Base-by-base conservation (phyloP, 1,140 invertebrate genomes). In the Bicyclus anynana region DNA sequence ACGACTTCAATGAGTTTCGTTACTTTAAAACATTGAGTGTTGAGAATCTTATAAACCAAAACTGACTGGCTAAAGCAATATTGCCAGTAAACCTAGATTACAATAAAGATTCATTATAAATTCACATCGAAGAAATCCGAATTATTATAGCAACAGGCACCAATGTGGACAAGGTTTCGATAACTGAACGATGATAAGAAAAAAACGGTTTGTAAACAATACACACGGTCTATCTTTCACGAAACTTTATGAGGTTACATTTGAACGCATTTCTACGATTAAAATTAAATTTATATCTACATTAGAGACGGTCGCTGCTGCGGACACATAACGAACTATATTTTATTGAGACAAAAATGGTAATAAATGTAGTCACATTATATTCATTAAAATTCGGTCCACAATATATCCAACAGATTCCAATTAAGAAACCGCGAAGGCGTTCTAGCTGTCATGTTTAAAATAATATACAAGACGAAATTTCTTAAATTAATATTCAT, bases 151-250 rank as follows among this genome's bases (percentile, higher is more conserved):
- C 78, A 80, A 82, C 77, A 79, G 74, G 56, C 58, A 74, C 65
- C 66, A 75, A 77, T 83, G 84, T 81, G 69, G 74, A 83, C 74
- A 74, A 69, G 65, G 76, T 52, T 72, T 74, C 14, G 77, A 85
- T 83, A 83, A 84, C 70, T 69, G 72, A 58, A 70, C 55, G 44
- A 47, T 63, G 77, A 83, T 79, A 83, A 84, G 70, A 61, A 80
- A 67, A n/a, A 70, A 77, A 69, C 65, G 72, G 69, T 79, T 77
- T 81, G 79, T 87, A 85, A 87, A 87, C 79, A 87, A 81, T 83
- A 70, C 62, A 66, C 40, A 63, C 69, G 59, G 40, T 44, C 4
- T 79, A 81, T 81, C 74, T 72, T 65, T 68, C 71, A 80, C 74
- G 72, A 65, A 76, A 77, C 64, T 70, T 59, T 67, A 72, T 62